Evolutionary conservation across 2,797 vertebrate genomes (phyloP), one percentile per base, ranked within the genome.

Genomic region (Bovichtus diacanthus): DNA sequence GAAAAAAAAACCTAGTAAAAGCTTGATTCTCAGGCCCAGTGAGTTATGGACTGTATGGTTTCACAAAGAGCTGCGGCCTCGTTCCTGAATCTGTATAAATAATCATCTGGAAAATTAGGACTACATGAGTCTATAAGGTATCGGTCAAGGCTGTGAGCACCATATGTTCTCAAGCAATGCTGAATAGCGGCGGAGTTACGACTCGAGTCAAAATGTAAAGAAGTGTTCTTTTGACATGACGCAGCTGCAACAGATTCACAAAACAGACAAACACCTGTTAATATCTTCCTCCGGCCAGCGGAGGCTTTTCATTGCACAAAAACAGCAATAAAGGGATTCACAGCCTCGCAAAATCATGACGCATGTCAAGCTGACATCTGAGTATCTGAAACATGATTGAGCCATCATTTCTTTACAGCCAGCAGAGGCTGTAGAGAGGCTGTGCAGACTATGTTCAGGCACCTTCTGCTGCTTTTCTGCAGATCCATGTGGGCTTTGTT

Each of bases 231-330:
- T 54, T 70, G 74, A 87, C 70, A 54, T 41, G 71, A 82, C 49
- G 51, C 92, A 92, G 90, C 90, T 94, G 89, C 76, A 65, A 46
- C 73, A 83, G 85, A 89, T 92, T 74, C 84, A 86, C 87, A 90
- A 91, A 94, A 85, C 92, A 93, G 92, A 87, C 87, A 91, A 90
- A 88, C 92, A 94, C 91, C 93, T 94, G 93, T 79, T 92, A 80
- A 81, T 85, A 81, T 90, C 76, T 78, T 90, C 86, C 61, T 6
- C 13, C 29, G 70, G 88, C 69, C 86, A 80, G 84, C 68, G 0
- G 62, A 76, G 78, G 62, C 50, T 77, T 87, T 91, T 90, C 84
- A 78, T 53, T 82, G 79, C 78, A 80, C 86, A 80, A 81, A 88
- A 90, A 91, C 65, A 80, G 90, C 88, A 90, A 90, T 92, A 90